phyloP scores from a whole-genome alignment of 2,888 invertebrate species.

The Odontothrips loti region DNA sequence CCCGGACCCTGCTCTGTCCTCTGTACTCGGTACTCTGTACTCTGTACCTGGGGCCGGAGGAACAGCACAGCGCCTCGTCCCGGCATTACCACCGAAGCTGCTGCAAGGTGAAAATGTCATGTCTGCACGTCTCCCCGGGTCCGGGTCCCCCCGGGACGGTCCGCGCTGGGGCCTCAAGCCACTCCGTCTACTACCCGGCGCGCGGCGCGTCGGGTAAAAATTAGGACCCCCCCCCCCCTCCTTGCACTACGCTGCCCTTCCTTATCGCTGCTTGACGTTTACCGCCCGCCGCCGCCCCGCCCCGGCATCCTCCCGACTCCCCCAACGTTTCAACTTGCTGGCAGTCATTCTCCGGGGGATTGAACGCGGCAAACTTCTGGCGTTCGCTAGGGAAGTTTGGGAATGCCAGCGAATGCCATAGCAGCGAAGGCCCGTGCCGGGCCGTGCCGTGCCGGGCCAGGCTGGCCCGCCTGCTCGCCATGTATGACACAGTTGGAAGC shows the following conservation, averaged over 20 bases:
- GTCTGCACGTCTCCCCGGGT: neutral
- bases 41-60: too few relatives aligned
- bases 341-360: slow-evolving; percentile 19
- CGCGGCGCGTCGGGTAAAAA: neutral
- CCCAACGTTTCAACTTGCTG: slow-evolving; percentile 16
- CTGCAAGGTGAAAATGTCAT: neutral
- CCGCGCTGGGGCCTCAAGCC: too few relatives aligned
- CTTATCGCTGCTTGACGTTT: neutral
- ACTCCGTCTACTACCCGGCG: neutral
- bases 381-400: neutral
- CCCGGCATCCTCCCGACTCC: neutral
- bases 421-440: neutral
- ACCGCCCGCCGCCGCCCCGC: neutral
- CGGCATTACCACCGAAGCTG: too few relatives aligned
- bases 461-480: neutral
- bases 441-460: neutral
- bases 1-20: too few relatives aligned
- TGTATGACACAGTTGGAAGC: too few relatives aligned
- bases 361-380: slow-evolving; percentile 19
- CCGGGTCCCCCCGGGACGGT: too few relatives aligned
- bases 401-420: neutral
- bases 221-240: neutral
- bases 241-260: neutral
- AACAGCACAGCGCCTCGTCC: too few relatives aligned
- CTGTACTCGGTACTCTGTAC: too few relatives aligned